phyloP scores from a whole-genome alignment of 2,113 vertebrate genomes.

The Montifringilla adamsi region DNA sequence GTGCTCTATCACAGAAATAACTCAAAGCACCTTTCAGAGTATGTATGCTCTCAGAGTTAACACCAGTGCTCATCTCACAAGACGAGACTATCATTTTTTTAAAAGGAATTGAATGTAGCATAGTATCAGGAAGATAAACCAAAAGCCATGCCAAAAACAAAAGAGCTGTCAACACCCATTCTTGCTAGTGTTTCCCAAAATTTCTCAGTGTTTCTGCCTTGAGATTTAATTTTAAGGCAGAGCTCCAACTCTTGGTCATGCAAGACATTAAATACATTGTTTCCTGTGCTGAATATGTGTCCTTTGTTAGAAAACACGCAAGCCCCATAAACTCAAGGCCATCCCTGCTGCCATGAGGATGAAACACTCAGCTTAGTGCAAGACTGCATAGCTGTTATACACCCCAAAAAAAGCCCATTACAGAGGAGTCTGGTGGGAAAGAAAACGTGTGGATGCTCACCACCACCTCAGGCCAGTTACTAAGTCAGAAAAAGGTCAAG shows the following conservation, averaged over 20 bases:
- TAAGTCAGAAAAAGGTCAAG: not conserved
- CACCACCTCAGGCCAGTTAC: not conserved
- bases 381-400: not conserved
- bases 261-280: not conserved
- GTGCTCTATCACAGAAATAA: not conserved
- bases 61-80: not conserved
- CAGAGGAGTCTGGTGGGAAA: not conserved
- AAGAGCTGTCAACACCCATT: not conserved
- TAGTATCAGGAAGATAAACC: not conserved
- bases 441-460: not conserved
- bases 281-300: not conserved
- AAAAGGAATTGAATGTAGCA: not conserved
- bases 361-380: not conserved
- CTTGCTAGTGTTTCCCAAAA: not conserved
- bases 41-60: not conserved
- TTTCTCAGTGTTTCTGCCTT: not conserved
- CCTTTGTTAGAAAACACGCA: not conserved
- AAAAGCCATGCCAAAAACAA: not conserved
- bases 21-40: not conserved
- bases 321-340: not conserved
- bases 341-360: not conserved
- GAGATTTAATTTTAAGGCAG: not conserved
- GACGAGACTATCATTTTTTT: not conserved
- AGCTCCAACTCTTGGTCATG: not conserved
- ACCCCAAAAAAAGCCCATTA: not conserved